Evolutionary conservation across 2,888 invertebrate species (phyloP).

Genomic region (Chrysolina americana): DNA sequence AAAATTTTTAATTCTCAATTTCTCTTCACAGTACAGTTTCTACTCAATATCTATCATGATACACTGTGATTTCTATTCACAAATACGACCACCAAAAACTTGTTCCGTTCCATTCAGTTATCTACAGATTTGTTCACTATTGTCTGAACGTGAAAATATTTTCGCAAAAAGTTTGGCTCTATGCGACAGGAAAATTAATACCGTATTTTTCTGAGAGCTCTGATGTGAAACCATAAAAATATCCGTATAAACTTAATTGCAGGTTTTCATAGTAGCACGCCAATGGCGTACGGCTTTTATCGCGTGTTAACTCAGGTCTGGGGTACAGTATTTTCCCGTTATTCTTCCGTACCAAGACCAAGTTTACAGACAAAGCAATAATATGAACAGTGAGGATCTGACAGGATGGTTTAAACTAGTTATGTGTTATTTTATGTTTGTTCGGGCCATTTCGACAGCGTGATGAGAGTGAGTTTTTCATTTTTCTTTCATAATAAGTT

Average conservation of each 20-base stretch:
- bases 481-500: neutral
- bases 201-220: neutral
- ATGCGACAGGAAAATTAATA: neutral
- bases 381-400: neutral
- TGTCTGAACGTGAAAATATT: too few relatives aligned
- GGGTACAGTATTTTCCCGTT: neutral
- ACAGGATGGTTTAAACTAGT: neutral
- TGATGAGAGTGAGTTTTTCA: slow-evolving; percentile 13
- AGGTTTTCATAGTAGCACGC: slow-evolving; percentile 6
- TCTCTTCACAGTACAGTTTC: too few relatives aligned
- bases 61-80: too few relatives aligned
- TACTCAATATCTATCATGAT: too few relatives aligned
- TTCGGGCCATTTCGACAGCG: neutral
- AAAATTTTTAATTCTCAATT: too few relatives aligned
- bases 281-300: slow-evolving; percentile 4
- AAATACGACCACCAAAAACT: too few relatives aligned
- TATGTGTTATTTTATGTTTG: slow-evolving; percentile 28
- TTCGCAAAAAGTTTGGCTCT: neutral
- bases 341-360: neutral
- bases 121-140: too few relatives aligned
- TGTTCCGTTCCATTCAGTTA: too few relatives aligned
- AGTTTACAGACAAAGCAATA: slow-evolving; percentile 1
- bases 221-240: slow-evolving; percentile 6
- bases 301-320: neutral
- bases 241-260: neutral